These are phyloP conservation scores for Eubasilissa splendida DNA, from an alignment of 2,888 invertebrate species.

Conservation along the genomic window DNA sequence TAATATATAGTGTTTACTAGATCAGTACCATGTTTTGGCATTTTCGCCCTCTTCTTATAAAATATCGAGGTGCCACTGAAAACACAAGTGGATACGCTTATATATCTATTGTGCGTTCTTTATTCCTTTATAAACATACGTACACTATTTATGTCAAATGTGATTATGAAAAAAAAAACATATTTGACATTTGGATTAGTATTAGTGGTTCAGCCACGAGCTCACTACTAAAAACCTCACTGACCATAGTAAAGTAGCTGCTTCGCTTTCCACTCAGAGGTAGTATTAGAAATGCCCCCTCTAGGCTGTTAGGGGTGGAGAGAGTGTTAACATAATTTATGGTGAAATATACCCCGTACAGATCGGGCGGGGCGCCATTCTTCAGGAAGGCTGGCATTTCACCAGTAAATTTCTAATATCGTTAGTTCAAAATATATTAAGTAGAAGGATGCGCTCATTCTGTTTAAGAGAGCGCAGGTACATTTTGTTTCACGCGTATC, in stretches of 20 bases:
- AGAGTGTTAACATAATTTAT: not conserved
- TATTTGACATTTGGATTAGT: too few species aligned
- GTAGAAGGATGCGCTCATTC: not conserved
- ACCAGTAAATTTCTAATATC: not conserved
- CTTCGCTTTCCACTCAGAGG: not conserved
- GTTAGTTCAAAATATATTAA: not conserved
- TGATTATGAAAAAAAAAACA: too few species aligned
- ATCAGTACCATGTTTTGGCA: too few species aligned
- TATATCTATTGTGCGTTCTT: too few species aligned
- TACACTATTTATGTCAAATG: too few species aligned
- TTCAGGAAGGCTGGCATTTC: not conserved
- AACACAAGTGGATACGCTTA: too few species aligned
- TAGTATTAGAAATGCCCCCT: not conserved
- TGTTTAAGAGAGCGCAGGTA: not conserved
- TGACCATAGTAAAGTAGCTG: not conserved
- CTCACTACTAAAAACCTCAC: too few species aligned
- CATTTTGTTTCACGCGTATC: not conserved
- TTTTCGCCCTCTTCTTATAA: too few species aligned
- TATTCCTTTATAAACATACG: too few species aligned
- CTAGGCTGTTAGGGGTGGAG: not conserved
- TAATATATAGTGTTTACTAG: too few species aligned
- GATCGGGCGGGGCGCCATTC: not conserved
- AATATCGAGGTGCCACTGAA: too few species aligned
- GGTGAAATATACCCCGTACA: not conserved
- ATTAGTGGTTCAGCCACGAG: too few species aligned